Evolutionary conservation across 2,113 vertebrate species (phyloP).

Genomic region (Podarcis cretensis): DNA sequence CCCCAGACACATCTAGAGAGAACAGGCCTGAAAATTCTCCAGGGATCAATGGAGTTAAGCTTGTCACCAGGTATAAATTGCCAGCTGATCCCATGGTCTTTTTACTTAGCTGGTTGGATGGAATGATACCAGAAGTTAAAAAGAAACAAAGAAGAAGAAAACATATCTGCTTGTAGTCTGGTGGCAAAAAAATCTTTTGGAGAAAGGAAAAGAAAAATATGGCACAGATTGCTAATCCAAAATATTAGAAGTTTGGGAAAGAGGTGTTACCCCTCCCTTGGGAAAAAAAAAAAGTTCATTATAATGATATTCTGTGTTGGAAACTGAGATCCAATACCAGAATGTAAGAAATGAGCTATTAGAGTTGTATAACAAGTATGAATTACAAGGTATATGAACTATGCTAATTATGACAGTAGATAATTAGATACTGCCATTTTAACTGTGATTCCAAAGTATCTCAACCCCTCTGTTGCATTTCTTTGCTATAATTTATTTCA

Average conservation of each 20-base stretch:
- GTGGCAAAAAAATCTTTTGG: background rate
- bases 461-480: background rate
- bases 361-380: too few relatives aligned
- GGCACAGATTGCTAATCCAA: too few relatives aligned
- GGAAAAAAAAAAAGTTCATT: too few relatives aligned
- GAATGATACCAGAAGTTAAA: background rate
- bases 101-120: too few relatives aligned
- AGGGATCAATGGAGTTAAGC: too few relatives aligned
- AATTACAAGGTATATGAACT: background rate
- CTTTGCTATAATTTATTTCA: background rate
- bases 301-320: too few relatives aligned
- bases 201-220: background rate
- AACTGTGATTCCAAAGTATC: background rate
- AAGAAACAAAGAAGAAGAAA: background rate
- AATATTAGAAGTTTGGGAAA: background rate
- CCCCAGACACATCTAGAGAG: too few relatives aligned
- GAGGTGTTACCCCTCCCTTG: background rate
- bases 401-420: background rate
- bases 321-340: background rate
- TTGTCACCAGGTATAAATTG: too few relatives aligned
- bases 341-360: background rate
- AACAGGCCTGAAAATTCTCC: too few relatives aligned
- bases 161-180: background rate
- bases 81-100: too few relatives aligned
- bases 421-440: background rate